Evolutionary conservation across 2,113 vertebrate species (phyloP).

Genomic region (Felis catus): F.catus_Fca126_mat1.0 CM031425.1:43775501-43776000

Average conservation of each 20-base stretch:
- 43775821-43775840: too few species aligned
- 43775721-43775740: neutral
- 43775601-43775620: neutral
- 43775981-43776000: neutral
- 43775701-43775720: neutral
- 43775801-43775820: too few species aligned
- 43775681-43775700: neutral
- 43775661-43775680: neutral
- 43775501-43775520: neutral
- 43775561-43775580: neutral
- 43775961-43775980: neutral
- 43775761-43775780: too few species aligned
- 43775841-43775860: too few species aligned
- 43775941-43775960: neutral
- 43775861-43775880: too few species aligned
- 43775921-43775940: too few species aligned
- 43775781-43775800: too few species aligned
- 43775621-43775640: neutral
- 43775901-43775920: too few species aligned
- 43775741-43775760: too few species aligned
- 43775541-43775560: neutral
- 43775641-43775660: neutral
- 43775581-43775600: neutral
- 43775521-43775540: neutral
- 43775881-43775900: too few species aligned